phyloP scores from a whole-genome alignment of 2,888 invertebrate genomes.

The Coleophora deauratella region DNA sequence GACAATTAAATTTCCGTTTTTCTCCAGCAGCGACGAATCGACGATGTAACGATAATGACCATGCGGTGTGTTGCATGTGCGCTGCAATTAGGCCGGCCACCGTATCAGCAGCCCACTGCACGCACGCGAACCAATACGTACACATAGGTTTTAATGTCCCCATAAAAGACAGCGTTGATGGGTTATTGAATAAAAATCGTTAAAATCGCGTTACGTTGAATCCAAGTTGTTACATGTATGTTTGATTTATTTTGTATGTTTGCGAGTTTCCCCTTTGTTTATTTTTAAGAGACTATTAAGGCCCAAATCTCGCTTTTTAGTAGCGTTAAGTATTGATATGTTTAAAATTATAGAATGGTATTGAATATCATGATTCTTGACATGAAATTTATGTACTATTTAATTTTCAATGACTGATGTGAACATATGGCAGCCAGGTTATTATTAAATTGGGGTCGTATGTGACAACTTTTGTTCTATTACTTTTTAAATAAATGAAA shows the following conservation, averaged over 20 bases:
- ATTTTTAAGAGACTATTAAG: no score
- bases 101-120: constrained; percentile 49
- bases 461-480: no score
- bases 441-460: no score
- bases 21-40: constrained; percentile 32
- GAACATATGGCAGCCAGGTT: no score
- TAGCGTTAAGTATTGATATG: no score
- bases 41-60: constrained; percentile 30
- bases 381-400: no score
- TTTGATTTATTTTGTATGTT: background rate
- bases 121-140: constrained; percentile 57
- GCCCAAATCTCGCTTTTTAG: no score
- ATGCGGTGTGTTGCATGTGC: constrained; percentile 52
- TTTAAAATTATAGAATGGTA: no score
- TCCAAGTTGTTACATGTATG: background rate
- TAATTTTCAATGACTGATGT: no score
- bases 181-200: constrained; percentile 39
- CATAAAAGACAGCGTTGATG: constrained; percentile 28
- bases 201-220: constrained; percentile 11
- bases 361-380: no score
- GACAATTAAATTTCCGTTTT: constrained; percentile 57
- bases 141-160: constrained; percentile 43
- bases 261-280: background rate
- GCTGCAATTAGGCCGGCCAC: constrained; percentile 54
- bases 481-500: no score